Percentiles rank a stretch among this genome's conserved stretches.
These are phyloP conservation scores for Coregonus suidteri DNA, from an alignment of 2,797 vertebrate species.

Conservation along the genomic window DNA sequence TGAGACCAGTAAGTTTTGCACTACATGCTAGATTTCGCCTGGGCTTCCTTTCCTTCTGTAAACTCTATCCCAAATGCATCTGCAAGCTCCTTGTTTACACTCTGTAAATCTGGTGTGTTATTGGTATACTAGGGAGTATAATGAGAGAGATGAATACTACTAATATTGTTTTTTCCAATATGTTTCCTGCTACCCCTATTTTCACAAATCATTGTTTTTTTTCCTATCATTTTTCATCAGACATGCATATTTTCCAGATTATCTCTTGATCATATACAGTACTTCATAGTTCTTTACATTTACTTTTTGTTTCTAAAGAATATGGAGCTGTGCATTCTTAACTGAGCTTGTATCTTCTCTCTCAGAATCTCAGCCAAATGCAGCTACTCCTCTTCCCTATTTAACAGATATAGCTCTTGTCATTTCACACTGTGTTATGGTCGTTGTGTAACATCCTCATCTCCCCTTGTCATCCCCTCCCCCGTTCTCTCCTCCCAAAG, in stretches of 20 bases:
- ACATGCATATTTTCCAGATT: not conserved
- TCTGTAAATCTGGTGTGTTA: not conserved
- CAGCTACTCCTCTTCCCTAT: not conserved
- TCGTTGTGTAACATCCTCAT: slow-evolving; percentile 34
- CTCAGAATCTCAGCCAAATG: not conserved
- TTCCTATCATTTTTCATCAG: not conserved
- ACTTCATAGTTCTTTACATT: not conserved
- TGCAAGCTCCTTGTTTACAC: not conserved
- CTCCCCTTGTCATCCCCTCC: slow-evolving; percentile 18
- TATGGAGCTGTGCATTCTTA: not conserved
- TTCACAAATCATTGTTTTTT: not conserved
- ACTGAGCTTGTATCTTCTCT: not conserved
- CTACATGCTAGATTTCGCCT: slow-evolving; percentile 4
- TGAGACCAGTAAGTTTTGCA: not conserved
- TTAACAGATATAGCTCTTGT: not conserved
- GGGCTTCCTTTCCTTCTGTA: not conserved
- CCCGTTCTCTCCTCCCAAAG: slow-evolving; percentile 58
- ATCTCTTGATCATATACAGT: not conserved
- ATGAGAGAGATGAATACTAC: not conserved
- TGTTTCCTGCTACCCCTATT: not conserved
- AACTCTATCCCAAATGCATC: not conserved
- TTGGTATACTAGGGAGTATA: not conserved
- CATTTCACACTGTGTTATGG: slow-evolving; percentile 18
- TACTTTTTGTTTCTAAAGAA: no score
- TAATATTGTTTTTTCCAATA: not conserved